Evolutionary conservation across 2,888 invertebrate species (phyloP), one percentile per base, ranked within the genome.

Genomic region (Hetaerina titia): DNA sequence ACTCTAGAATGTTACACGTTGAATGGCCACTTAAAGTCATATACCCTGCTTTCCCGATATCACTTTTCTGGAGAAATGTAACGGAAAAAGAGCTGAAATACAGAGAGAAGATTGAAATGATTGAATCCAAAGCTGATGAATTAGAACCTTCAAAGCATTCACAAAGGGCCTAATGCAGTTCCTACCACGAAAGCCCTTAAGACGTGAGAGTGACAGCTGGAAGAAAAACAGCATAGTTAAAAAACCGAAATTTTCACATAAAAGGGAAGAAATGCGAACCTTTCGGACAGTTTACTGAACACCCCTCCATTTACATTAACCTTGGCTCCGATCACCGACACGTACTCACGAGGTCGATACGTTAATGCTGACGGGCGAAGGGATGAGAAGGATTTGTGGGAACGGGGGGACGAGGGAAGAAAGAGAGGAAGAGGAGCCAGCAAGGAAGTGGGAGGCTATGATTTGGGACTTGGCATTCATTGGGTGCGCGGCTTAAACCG

Each of bases 381-480:
- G n/a, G 89, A n/a, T 45, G 58, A 22, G 13, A 15, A 9, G 89
- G 22, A 17, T 11, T 11, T 22, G 60, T n/a, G 89, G 60, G 31
- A 63, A n/a, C 15, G 31, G 25, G 25, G 60, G 25, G 19, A 17
- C 11, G 57, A 13, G 25, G 15, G 31, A 60, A 13, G 22, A 17
- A 7, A n/a, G 60, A 25, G 63, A 22, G 90, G 57, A 57, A 22
- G 45, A 45, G 64, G 19, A 56, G 45, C 45, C 45, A 45, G 45
- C 45, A 45, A 45, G 45, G 45, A 45, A 45, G 45, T 45, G 69
- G 69, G 15, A 69, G 69, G 22, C 5, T 69, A 89, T 89, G 58
- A 58, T 56, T 58, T 56, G 56, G 89, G 58, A 58, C 25, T 69
- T 92, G 92, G 56, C 69, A 92, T 92, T 92, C 92, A 92, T 92